Evolutionary conservation across 1,140 invertebrate species (phyloP).

Genomic region (Spodoptera frugiperda): DNA sequence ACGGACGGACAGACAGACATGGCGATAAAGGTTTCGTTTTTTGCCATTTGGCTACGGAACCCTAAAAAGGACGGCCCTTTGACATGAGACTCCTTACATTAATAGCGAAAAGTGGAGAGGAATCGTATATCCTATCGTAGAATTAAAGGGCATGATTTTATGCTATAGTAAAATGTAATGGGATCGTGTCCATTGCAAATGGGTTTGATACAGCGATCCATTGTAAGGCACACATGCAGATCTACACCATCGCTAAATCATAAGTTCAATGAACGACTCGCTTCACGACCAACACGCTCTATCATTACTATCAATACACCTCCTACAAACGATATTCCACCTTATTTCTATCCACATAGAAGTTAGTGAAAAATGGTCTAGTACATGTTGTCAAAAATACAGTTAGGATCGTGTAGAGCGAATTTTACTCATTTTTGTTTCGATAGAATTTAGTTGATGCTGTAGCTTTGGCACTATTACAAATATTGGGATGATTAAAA

Average conservation of each 20-base stretch:
- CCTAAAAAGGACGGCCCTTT: no score
- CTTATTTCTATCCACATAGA: neutral
- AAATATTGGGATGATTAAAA: no score
- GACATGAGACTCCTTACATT: no score
- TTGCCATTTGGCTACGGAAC: no score
- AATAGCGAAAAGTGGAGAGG: no score
- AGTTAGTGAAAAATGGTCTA: neutral
- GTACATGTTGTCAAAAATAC: conserved; percentile 18
- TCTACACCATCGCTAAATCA: conserved; percentile 33
- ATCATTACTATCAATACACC: conserved; percentile 23
- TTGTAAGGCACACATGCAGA: conserved; percentile 34
- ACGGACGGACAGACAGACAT: no score
- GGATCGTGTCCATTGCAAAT: neutral
- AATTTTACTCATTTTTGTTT: conserved; percentile 23
- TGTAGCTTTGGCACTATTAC: neutral
- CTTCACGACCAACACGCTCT: conserved; percentile 21
- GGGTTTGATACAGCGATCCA: neutral
- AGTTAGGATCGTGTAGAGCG: conserved; percentile 35
- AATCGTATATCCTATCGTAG: no score
- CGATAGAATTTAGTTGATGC: neutral
- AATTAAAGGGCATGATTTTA: no score
- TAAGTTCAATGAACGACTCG: conserved; percentile 39
- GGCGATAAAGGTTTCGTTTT: no score
- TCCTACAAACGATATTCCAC: neutral
- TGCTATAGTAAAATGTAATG: neutral